Percentiles rank a stretch among this genome's conserved stretches.
Conservation (phyloP, 2,797 vertebrate genomes). For the Chelon labrosus region DNA sequence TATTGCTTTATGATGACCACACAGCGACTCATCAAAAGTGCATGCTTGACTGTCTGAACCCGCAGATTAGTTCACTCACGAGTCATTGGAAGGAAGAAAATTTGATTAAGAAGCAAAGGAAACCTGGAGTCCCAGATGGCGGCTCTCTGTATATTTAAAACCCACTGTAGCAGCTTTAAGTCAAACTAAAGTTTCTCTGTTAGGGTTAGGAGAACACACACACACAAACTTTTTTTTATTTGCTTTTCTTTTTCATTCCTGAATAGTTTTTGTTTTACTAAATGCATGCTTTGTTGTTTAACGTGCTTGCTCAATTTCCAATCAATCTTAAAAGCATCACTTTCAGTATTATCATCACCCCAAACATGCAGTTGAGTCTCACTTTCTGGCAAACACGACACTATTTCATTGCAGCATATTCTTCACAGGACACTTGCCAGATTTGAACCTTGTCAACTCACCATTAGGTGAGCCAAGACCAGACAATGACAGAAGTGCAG, state of each 20-base stretch:
- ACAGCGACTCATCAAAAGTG: constrained; percentile 48
- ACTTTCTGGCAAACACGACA: background rate
- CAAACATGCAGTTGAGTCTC: constrained; percentile 5
- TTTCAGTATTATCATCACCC: background rate
- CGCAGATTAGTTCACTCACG: constrained; percentile 30
- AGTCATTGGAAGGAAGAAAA: constrained; percentile 34
- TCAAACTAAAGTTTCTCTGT: constrained; percentile 1
- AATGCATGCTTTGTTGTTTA: too few relatives aligned
- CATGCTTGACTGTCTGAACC: constrained; percentile 32
- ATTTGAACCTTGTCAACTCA: constrained; percentile 12
- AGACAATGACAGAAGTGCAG: constrained; percentile 27
- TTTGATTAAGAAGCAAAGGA: constrained; percentile 43
- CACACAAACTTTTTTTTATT: background rate
- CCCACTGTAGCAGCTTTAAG: constrained; percentile 14
- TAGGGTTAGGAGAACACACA: constrained; percentile 4
- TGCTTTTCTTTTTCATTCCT: background rate
- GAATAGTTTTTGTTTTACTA: background rate
- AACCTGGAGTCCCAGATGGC: constrained; percentile 12
- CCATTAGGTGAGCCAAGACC: constrained; percentile 23
- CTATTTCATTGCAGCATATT: constrained; percentile 6
- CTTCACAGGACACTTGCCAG: constrained; percentile 12
- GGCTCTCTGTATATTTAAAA: constrained; percentile 18
- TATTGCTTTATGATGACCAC: constrained; percentile 45
- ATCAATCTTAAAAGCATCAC: too few relatives aligned
- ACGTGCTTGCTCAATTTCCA: too few relatives aligned